Percentiles rank a stretch among this genome's conserved stretches.
phyloP scores from a whole-genome alignment of 1,140 invertebrate species.

The Euschistus heros region DNA sequence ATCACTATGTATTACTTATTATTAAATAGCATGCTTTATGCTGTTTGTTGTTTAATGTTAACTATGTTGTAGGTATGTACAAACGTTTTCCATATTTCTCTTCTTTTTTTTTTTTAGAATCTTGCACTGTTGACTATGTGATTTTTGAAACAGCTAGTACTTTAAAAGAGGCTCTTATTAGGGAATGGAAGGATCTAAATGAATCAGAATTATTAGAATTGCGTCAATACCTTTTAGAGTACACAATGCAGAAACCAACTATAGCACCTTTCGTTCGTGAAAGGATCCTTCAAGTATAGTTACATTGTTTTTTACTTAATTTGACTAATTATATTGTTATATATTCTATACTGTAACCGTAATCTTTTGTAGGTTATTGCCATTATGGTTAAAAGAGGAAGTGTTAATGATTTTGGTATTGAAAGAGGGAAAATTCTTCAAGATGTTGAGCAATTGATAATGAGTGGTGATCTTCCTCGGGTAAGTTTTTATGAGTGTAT shows the following conservation, averaged over 20 bases:
- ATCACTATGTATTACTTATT: too few relatives aligned
- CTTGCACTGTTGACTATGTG: constrained; percentile 66
- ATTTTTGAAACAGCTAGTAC: constrained; percentile 75
- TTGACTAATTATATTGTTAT: constrained; percentile 10
- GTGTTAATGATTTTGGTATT: constrained; percentile 56
- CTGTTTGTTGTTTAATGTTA: too few relatives aligned
- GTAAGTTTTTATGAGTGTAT: constrained; percentile 37
- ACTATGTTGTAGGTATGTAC: not conserved
- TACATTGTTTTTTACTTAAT: constrained; percentile 9
- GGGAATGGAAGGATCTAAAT: constrained; percentile 64
- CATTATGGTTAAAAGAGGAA: constrained; percentile 74
- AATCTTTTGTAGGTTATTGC: constrained; percentile 47
- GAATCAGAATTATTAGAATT: constrained; percentile 56
- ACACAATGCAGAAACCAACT: constrained; percentile 54
- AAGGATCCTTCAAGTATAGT: constrained; percentile 52
- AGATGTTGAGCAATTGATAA: constrained; percentile 61
- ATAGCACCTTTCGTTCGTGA: constrained; percentile 51
- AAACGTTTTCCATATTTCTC: not conserved
- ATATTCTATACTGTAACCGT: not conserved
- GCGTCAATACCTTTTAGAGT: constrained; percentile 67
- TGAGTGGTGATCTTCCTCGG: constrained; percentile 47
- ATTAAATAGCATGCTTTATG: too few relatives aligned
- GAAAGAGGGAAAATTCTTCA: constrained; percentile 56
- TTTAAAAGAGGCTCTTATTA: constrained; percentile 69
- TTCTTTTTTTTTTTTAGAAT: constrained; percentile 43